Conservation (phyloP, 1,140 invertebrate species). For the Probaryconus sp. region DNA sequence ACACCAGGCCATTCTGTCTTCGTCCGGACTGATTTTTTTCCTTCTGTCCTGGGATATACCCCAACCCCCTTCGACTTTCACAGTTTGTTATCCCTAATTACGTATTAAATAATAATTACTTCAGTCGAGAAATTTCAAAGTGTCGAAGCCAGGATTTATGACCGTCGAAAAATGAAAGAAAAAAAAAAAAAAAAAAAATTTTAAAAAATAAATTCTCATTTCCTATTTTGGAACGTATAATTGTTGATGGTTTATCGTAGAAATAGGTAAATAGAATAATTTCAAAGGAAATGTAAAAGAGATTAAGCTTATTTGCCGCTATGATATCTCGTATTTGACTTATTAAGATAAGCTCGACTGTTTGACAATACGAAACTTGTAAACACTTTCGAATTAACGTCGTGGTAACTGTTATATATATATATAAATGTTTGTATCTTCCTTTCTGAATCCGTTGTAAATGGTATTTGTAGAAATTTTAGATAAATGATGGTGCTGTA, state of each 20-base stretch:
- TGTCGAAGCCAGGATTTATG: conserved; percentile 64
- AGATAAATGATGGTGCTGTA: too few species aligned
- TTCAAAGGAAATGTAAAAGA: conserved; percentile 21
- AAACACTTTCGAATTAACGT: conserved; percentile 20
- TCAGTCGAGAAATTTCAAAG: conserved; percentile 6
- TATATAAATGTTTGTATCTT: conserved; percentile 8
- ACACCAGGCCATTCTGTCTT: conserved; percentile 4
- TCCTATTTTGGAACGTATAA: conserved; percentile 3
- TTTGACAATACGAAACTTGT: conserved; percentile 24
- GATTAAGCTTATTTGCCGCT: conserved; percentile 3
- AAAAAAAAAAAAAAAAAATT: conserved; percentile 6
- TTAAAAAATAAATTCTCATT: not conserved
- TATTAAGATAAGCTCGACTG: not conserved
- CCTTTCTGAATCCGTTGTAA: too few species aligned
- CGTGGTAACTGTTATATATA: conserved; percentile 12
- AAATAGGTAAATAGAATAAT: conserved; percentile 10
- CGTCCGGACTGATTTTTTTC: conserved; percentile 8
- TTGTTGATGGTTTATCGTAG: not conserved
- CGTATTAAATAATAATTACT: conserved; percentile 72
- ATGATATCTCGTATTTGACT: too few species aligned
- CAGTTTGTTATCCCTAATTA: conserved; percentile 71
- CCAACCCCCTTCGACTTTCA: conserved; percentile 15
- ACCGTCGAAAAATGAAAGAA: not conserved
- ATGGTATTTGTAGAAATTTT: not conserved
- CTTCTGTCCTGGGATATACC: too few species aligned